Evolutionary conservation across 2,113 vertebrate genomes (phyloP).

Genomic region (Scatophagus argus): DNA sequence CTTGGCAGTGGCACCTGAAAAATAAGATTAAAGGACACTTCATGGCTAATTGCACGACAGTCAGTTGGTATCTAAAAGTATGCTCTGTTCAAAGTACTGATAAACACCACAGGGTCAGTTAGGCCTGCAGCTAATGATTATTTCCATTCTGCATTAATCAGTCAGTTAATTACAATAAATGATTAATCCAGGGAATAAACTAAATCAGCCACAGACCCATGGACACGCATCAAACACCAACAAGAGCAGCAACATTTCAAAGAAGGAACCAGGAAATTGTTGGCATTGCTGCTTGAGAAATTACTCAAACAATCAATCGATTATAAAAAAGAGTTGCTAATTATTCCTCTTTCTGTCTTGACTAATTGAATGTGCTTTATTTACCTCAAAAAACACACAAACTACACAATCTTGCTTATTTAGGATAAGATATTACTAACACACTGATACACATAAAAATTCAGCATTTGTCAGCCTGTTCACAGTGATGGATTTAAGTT

Average conservation of each 20-base stretch:
- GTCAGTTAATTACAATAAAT: not conserved
- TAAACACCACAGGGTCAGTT: not conserved
- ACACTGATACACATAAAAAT: not conserved
- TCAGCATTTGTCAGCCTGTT: too few species aligned
- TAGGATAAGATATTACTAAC: not conserved
- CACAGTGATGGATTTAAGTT: not conserved
- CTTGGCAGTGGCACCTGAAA: slow-evolving; percentile 38
- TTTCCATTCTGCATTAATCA: not conserved
- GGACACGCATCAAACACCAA: not conserved
- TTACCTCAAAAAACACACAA: too few species aligned
- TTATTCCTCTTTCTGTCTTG: not conserved
- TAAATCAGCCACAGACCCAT: not conserved
- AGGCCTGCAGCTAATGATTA: too few species aligned
- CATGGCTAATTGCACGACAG: slow-evolving; percentile 14
- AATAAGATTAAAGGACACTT: slow-evolving; percentile 50
- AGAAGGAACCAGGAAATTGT: too few species aligned
- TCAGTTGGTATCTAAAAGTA: slow-evolving; percentile 4
- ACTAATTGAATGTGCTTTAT: not conserved
- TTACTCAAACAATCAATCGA: not conserved
- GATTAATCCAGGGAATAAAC: not conserved
- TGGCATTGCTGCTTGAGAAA: not conserved
- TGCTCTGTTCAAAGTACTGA: not conserved
- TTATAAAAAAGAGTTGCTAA: not conserved
- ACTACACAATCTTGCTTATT: not conserved
- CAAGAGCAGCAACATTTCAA: not conserved